Base-by-base conservation (phyloP, 2,888 invertebrate genomes). In the Drosophila rellima region DNA sequence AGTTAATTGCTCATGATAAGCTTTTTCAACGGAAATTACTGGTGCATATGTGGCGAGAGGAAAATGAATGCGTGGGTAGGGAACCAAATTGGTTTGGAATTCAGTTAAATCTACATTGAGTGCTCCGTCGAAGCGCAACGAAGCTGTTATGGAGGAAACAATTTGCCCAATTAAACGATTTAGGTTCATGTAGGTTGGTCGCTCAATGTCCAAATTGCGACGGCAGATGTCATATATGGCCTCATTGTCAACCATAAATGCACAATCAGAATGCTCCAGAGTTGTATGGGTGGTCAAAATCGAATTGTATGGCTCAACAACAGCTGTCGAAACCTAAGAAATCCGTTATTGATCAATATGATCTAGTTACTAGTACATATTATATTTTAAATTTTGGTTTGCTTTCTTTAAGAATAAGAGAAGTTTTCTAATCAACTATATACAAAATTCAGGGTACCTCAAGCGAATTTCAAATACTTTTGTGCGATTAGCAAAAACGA, bases 61-160 rank as follows among this genome's bases (percentile, higher is more conserved):
- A 94, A 98, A 98, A 92, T 98, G 98, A 90, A 98, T 98, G 87
- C 98, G 95, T 4, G 98, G 98, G 93, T 98, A 98, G 55, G 98
- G 98, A 85, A 98, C 97, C 94, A 97, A 93, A 93, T 97, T 97
- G 69, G 97, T 97, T 93, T 98, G 98, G 94, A 98, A 98, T 93
- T 98, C 98, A 26, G 97, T 98, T 78, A 98, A 94, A 93, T 98
- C 98, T 62, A 98, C 98, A 93, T 98, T 98, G 68, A 98, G 94
- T 11, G 97, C 97, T 82, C 97, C 97, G 93, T 97, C 97, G 93
- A 98, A 98, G 60, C 98, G 95, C 37, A 98, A 94, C 0, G 98
- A 98, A 1, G 98, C 98, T 0, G 98, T 98, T 88, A 98, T 98
- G n/a, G 97, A 97, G 1, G 95, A 98, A 13, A 97, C 98, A 89